Conservation (phyloP, 2,888 invertebrate species). For the Euplexia lucipara region DNA sequence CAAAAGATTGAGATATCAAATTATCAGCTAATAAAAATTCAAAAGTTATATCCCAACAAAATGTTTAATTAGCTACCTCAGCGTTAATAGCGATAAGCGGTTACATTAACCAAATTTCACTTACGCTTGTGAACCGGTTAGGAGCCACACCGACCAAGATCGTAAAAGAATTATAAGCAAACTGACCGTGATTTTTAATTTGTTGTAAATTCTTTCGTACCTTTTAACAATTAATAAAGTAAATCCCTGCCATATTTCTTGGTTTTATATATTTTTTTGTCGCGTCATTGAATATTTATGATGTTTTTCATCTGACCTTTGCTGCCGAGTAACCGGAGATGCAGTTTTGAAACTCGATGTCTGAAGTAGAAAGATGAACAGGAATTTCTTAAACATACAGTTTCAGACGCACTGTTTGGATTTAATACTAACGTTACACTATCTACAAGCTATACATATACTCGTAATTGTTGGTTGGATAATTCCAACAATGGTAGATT, state of each 20-base stretch:
- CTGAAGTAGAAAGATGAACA: conserved; percentile 15
- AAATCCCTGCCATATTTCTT: conserved; percentile 37
- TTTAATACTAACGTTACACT: neutral
- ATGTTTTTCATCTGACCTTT: conserved; percentile 45
- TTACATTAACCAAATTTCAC: conserved; percentile 73
- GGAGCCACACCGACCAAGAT: conserved; percentile 24
- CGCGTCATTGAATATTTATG: conserved; percentile 47
- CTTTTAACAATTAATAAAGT: conserved; percentile 49
- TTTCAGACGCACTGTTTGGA: neutral
- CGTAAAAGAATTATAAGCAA: conserved; percentile 49
- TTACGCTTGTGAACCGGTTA: conserved; percentile 58
- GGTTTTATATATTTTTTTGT: conserved; percentile 28
- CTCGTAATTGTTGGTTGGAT: conserved; percentile 12
- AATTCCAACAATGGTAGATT: conserved; percentile 16
- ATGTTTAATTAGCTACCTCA: conserved; percentile 69
- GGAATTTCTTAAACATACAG: neutral
- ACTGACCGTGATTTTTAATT: conserved; percentile 56
- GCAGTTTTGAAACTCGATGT: conserved; percentile 22
- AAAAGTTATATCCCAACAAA: conserved; percentile 61
- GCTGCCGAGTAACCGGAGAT: conserved; percentile 27
- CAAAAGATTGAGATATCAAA: conserved; percentile 72
- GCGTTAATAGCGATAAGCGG: conserved; percentile 64
- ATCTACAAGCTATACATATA: neutral
- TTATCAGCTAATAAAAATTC: conserved; percentile 67
- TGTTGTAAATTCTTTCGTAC: conserved; percentile 42